These are phyloP conservation scores for Strigops habroptila DNA, from an alignment of 2,113 vertebrate genomes.

Conservation along the genomic window DNA sequence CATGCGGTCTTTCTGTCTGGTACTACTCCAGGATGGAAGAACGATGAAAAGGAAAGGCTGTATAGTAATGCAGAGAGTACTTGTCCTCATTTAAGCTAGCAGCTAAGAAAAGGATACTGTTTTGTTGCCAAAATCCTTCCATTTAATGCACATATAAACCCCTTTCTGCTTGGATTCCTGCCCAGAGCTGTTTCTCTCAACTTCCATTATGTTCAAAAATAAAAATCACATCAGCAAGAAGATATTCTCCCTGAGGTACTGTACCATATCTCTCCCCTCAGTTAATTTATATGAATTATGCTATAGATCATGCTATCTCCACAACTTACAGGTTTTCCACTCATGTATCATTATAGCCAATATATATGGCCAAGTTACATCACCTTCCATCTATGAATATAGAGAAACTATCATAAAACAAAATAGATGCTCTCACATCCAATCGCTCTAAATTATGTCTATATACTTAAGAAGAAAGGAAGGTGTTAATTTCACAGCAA, in stretches of 20 bases:
- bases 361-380: background rate
- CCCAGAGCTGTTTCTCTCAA: constrained; percentile 52
- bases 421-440: constrained; percentile 6
- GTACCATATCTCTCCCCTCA: background rate
- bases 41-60: background rate
- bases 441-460: constrained; percentile 2
- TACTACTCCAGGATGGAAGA: background rate
- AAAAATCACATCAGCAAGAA: constrained; percentile 32
- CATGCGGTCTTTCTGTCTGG: background rate
- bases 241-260: background rate
- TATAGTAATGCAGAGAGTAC: background rate
- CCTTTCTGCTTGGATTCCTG: constrained; percentile 26
- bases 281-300: constrained; percentile 31
- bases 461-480: background rate
- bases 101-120: constrained; percentile 31
- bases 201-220: constrained; percentile 62
- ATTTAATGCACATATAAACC: constrained; percentile 13
- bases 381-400: background rate
- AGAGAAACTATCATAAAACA: background rate
- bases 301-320: background rate
- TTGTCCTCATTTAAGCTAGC: constrained; percentile 14
- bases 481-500: constrained; percentile 6
- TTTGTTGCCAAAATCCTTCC: constrained; percentile 43
- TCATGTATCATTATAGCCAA: background rate
- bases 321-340: constrained; percentile 19